Conservation (phyloP, 2,888 invertebrate species). For the Acanthosepion lycidas region DNA sequence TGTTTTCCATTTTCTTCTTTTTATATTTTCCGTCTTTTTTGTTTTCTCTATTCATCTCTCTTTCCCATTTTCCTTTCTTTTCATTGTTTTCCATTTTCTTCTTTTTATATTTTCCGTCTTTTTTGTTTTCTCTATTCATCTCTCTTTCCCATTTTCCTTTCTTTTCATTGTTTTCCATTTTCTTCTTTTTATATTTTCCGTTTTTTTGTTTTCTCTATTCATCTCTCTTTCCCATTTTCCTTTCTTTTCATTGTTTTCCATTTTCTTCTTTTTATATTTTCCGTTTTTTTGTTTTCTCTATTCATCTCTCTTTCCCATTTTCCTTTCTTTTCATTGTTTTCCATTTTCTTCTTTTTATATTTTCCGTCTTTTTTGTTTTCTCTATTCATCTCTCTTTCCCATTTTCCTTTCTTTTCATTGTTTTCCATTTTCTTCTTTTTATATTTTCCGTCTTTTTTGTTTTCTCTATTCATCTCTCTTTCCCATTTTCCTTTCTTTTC, state of each 20-base stretch:
- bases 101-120: not conserved
- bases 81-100: too few species aligned
- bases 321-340: too few species aligned
- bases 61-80: not conserved
- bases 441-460: not conserved
- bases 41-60: not conserved
- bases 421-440: not conserved
- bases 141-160: not conserved
- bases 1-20: not conserved
- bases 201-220: not conserved
- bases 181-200: not conserved
- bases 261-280: not conserved
- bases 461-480: not conserved
- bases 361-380: not conserved
- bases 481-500: not conserved
- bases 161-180: too few species aligned
- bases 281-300: not conserved
- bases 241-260: too few species aligned
- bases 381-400: not conserved
- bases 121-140: not conserved
- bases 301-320: not conserved
- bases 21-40: not conserved
- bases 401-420: not conserved
- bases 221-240: not conserved
- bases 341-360: not conserved